These are phyloP conservation scores for Mormyrus hasselquistii DNA, from an alignment of 2,797 vertebrate species.

Conservation along the genomic window DNA sequence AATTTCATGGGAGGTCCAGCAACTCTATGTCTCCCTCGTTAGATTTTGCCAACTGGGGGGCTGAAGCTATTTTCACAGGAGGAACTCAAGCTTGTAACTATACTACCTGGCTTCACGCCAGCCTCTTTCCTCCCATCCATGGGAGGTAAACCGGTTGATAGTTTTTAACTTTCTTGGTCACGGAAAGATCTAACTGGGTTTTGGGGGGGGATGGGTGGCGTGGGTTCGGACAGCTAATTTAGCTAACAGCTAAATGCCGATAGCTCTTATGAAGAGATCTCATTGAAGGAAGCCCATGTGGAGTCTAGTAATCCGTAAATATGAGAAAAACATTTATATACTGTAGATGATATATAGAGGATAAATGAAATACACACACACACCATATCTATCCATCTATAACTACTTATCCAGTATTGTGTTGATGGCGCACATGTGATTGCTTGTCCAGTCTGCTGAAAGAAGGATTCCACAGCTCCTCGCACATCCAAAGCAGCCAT, in stretches of 20 bases:
- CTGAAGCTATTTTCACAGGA: neutral
- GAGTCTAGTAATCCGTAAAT: neutral
- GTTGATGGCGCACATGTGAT: neutral
- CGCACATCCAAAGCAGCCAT: slow-evolving; percentile 28
- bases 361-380: neutral
- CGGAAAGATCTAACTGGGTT: neutral
- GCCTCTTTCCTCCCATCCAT: neutral
- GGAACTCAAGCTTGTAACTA: neutral
- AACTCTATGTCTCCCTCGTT: neutral
- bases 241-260: neutral
- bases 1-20: neutral
- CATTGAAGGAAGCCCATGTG: neutral
- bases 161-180: neutral
- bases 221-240: neutral
- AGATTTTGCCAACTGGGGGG: neutral
- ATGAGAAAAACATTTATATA: neutral
- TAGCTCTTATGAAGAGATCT: neutral
- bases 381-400: neutral
- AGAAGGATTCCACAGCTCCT: slow-evolving; percentile 20
- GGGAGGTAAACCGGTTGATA: neutral
- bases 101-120: neutral
- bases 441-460: neutral
- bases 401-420: neutral
- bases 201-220: neutral
- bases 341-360: neutral